These are phyloP conservation scores for Drosophila histrio DNA, from an alignment of 2,888 invertebrate species.

Conservation along the genomic window DNA sequence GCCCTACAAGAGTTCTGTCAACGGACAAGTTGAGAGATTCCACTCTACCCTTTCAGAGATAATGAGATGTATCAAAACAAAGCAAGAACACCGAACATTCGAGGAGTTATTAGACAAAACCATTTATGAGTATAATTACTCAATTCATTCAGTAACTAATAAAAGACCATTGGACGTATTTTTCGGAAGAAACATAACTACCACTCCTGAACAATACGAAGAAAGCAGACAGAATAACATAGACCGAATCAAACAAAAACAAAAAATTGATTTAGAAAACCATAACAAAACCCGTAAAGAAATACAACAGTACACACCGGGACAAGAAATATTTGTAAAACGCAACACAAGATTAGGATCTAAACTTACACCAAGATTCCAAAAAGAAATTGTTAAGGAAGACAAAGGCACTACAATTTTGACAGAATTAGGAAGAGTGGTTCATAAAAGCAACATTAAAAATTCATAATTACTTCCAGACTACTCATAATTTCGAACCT, in stretches of 20 bases:
- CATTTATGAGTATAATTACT: background rate
- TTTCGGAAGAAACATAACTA: too few species aligned
- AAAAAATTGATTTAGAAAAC: too few species aligned
- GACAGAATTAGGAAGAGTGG: background rate
- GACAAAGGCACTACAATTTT: too few species aligned
- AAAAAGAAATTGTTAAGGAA: background rate
- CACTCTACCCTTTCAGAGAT: background rate
- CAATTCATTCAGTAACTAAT: too few species aligned
- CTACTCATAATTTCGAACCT: background rate
- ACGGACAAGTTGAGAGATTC: background rate
- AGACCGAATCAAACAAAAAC: too few species aligned
- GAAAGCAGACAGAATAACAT: background rate
- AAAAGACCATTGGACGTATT: too few species aligned
- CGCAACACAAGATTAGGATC: background rate
- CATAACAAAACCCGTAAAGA: too few species aligned
- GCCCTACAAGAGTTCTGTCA: background rate
- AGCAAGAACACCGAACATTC: background rate
- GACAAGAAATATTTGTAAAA: background rate
- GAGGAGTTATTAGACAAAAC: constrained; percentile 9
- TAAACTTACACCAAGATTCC: background rate
- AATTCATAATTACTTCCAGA: background rate
- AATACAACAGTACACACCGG: background rate
- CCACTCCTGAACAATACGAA: background rate
- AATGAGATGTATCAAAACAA: background rate
- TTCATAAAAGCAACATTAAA: background rate